Conservation (phyloP, 2,113 vertebrate species). For the Catharus minimus region DNA sequence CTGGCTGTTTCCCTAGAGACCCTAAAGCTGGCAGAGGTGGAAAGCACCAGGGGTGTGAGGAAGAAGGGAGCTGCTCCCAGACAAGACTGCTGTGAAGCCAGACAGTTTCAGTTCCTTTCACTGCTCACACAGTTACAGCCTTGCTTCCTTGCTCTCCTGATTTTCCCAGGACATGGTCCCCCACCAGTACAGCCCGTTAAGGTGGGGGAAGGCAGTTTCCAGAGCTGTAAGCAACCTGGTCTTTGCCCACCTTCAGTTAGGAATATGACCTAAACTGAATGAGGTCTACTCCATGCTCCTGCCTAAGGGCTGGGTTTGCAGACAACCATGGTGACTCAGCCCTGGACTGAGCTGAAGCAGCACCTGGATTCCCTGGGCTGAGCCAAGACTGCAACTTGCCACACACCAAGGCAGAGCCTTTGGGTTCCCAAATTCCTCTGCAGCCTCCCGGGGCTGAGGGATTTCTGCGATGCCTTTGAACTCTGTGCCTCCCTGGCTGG, state of each 20-base stretch:
- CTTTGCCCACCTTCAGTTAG: neutral
- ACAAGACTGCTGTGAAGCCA: neutral
- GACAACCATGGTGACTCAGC: rapidly evolving
- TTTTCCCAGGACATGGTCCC: neutral
- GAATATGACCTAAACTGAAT: neutral
- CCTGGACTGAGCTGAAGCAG: neutral
- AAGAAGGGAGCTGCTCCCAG: neutral
- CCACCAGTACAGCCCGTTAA: neutral
- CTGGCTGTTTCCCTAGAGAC: neutral
- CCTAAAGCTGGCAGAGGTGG: neutral
- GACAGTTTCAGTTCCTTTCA: neutral
- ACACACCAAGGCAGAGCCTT: rapidly evolving
- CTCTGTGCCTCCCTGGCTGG: neutral
- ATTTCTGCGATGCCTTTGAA: neutral
- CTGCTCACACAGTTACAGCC: neutral
- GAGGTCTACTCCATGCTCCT: neutral
- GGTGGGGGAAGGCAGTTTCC: neutral
- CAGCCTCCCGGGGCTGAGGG: neutral
- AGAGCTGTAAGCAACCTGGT: neutral
- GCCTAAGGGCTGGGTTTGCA: rapidly evolving
- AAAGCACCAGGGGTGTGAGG: neutral
- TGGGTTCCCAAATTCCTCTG: rapidly evolving
- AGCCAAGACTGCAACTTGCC: neutral
- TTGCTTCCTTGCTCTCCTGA: neutral
- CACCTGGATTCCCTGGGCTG: rapidly evolving